Base-by-base conservation (phyloP, 2,113 vertebrate species). In the Gobio gobio region DNA sequence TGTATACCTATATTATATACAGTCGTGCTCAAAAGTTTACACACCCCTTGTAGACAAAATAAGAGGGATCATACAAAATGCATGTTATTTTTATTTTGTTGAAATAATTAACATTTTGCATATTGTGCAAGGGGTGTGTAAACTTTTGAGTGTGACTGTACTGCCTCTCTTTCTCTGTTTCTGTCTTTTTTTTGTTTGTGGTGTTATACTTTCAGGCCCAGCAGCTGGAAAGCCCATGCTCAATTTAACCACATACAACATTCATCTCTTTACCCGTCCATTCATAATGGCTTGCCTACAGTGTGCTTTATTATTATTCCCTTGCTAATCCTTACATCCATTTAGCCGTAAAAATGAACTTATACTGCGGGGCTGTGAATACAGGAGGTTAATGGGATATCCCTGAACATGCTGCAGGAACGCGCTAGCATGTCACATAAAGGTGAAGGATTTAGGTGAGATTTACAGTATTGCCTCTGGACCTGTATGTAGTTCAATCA, bases 271-370 rank as follows among this genome's bases (percentile, higher is more conserved):
- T 43, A 64, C 26, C 56, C 56, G 29, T 76, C 81, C 66, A 78
- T 86, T 88, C 83, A 88, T 85, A 92, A 89, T 86, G 86, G 85
- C 89, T 90, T 43, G 84, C 87, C 87, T 73, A 83, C 68, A 78
- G 74, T 88, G 90, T 89, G 87, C 82, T 90, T 90, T 92, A 90
- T 93, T 88, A 93, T 91, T 91, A 92, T 88, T 85, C 84, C 87
- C 90, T 90, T 83, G 49, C 84, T 22, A 72, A 83, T 83, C 81
- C 81, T 72, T 40, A 56, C 63, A 33, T 63, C 66, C 81, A 72
- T 83, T 72, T 72, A 72, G 24, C 43, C 14, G 9, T 81, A 66
- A 81, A 81, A 45, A 33, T 33, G 22, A 54, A 56, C 81, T 36
- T 54, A 54, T 54, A 83, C 49, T 58, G 66, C 33, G 7, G 24